Base-by-base conservation (phyloP, 2,888 invertebrate genomes). In the Bembecia ichneumoniformis region DNA sequence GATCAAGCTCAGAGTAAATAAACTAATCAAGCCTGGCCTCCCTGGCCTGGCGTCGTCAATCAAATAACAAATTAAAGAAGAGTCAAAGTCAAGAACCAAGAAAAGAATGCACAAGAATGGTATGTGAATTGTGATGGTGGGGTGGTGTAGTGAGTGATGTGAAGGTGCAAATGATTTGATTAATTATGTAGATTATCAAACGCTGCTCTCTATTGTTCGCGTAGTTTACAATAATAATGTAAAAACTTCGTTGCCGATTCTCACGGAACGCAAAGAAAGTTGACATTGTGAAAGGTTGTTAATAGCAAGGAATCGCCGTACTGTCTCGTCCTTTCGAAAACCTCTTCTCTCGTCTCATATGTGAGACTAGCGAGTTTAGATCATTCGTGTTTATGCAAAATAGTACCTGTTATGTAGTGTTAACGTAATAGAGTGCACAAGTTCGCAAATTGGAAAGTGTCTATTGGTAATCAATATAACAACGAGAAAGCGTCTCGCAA, bases 251-350 rank as follows among this genome's bases (percentile, higher is more conserved):
- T 62, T 51, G 55, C 54, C 53, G 57, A 60, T 74, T 84, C 84
- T 74, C 84, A 84, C 77, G 78, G 67, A 71, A 66, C 60, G 60
- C 62, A 64, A 83, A 74, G 84, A 86, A 84, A 84, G 84, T 82
- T 68, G 52, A 53, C 62, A 51, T 13, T 48, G 72, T 68, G 69
- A 71, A 70, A 71, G 66, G 67, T 46, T 13, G 11, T n/a, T 20
- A 28, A 2, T 14, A n/a, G n/a, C 17, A 20, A 17, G 10, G 7
- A 7, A 28, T 46, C 17, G 34, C n/a, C 17, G 43, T 46, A 36
- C 35, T 49, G 46, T 46, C 28, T 35, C 28, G 16, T 35, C 46
- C 46, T 10, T 14, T 40, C n/a, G 14, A 40, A 11, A 40, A 14
- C n/a, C 5, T 40, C 13, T 5, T 40, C 13, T 14, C 45, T 40